Conservation (phyloP, 2,113 vertebrate species). For the Vulpes ferrilata region DNA sequence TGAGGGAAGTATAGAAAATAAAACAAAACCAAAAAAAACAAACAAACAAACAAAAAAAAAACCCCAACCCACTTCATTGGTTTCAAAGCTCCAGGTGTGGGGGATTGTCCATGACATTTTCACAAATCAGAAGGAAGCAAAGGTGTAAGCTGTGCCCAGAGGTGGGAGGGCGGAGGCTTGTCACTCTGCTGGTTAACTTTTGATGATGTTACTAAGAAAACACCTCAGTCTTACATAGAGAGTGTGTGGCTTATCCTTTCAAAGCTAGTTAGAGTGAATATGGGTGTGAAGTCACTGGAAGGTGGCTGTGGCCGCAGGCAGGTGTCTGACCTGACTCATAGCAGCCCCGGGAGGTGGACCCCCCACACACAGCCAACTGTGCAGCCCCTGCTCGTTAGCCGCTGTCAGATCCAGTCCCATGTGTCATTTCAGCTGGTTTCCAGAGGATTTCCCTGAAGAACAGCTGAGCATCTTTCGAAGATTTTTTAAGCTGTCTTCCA, state of each 20-base stretch:
- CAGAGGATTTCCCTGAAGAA: background rate
- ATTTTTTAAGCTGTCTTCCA: background rate
- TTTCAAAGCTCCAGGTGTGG: fast-evolving
- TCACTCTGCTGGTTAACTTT: background rate
- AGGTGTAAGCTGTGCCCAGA: fast-evolving
- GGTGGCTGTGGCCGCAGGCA: fast-evolving
- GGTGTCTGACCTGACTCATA: no score
- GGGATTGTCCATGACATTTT: fast-evolving
- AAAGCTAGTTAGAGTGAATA: fast-evolving
- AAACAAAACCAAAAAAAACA: fast-evolving
- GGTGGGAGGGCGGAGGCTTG: fast-evolving
- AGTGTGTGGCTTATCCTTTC: background rate
- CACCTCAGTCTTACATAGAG: background rate
- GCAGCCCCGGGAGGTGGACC: fast-evolving
- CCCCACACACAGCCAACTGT: fast-evolving
- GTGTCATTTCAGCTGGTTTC: fast-evolving
- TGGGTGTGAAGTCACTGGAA: background rate
- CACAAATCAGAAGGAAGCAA: fast-evolving
- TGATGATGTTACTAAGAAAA: background rate
- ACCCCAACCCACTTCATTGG: fast-evolving
- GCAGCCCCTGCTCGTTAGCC: no score
- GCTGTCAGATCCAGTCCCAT: background rate
- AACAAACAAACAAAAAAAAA: no score
- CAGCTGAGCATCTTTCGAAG: fast-evolving
- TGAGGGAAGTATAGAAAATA: fast-evolving